phyloP scores from a whole-genome alignment of 2,113 vertebrate genomes.

The Cepphus grylle region DNA sequence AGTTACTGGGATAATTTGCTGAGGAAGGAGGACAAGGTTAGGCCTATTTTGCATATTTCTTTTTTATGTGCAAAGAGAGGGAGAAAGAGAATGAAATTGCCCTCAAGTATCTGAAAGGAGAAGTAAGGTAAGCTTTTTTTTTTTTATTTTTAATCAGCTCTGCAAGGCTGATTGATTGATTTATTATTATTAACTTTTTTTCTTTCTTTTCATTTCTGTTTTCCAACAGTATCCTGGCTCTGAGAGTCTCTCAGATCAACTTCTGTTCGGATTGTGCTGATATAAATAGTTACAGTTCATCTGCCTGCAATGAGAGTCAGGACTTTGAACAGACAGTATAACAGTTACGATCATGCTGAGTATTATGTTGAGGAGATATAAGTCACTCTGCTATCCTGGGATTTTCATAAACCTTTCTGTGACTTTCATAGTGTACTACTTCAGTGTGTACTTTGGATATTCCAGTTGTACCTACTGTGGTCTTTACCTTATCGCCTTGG shows the following conservation, averaged over 20 bases:
- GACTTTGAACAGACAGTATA: background rate
- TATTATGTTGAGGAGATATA: background rate
- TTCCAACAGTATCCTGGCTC: background rate
- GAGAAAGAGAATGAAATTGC: background rate
- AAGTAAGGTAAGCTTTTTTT: background rate
- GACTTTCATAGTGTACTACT: background rate
- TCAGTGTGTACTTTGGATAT: background rate
- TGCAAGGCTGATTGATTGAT: background rate
- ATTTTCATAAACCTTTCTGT: background rate
- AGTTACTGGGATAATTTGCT: background rate
- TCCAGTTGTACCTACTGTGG: background rate
- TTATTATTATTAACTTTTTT: fast-evolving
- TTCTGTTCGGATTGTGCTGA: background rate
- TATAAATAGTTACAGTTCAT: background rate
- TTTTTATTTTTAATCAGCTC: background rate
- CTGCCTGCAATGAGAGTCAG: background rate
- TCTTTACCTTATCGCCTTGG: background rate
- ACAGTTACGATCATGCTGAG: background rate
- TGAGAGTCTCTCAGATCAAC: background rate
- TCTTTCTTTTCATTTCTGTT: background rate
- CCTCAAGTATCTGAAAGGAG: background rate
- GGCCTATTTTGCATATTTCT: background rate
- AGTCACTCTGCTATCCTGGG: background rate
- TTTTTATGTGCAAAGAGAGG: background rate
- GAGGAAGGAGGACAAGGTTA: background rate